Evolutionary conservation across 37 sponge, comb jelly and placozoan genomes (phyloP), one percentile per base, ranked within the genome.

Genomic region (Bolinopsis microptera): DNA sequence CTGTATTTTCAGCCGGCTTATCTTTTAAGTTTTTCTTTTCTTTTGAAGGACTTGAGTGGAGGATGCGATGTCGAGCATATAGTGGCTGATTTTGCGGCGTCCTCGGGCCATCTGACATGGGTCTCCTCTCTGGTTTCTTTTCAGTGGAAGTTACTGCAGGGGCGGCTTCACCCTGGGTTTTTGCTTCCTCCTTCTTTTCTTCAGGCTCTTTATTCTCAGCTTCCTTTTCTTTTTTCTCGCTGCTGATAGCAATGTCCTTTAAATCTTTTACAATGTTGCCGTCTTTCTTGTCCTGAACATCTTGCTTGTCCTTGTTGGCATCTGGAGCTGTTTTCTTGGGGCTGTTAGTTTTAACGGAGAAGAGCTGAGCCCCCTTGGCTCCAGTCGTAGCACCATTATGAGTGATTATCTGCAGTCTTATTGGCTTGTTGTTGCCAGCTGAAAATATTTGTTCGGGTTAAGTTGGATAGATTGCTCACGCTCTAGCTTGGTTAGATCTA

Each of bases 401-500:
- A 2, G 90, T 41, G 32, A 86, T 39, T 18, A 86, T 86, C 39
- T 86, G 90, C 30, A 86, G 61, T 41, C 90, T 39, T 35, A 86
- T 86, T 9, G 90, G 90, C 26, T 86, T 86, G 90, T 86, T 86
- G 41, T 39, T 39, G 0, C 90, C 90, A 13, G 90, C 90, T 86
- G 90, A 86, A 86, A 86, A 23, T 22, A 35, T 5, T 48, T 48
- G n/a, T n/a, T n/a, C n/a, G n/a, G n/a, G n/a, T n/a, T n/a, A n/a
- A n/a, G n/a, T n/a, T n/a, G n/a, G n/a, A n/a, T n/a, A n/a, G n/a
- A n/a, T n/a, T n/a, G n/a, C n/a, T n/a, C n/a, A n/a, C n/a, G n/a
- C n/a, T n/a, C n/a, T n/a, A n/a, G n/a, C n/a, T n/a, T n/a, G n/a
- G n/a, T n/a, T n/a, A n/a, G n/a, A n/a, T n/a, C n/a, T n/a, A n/a